These are phyloP conservation scores for Phasia obesa DNA, from an alignment of 2,888 invertebrate species.

Conservation along the genomic window DNA sequence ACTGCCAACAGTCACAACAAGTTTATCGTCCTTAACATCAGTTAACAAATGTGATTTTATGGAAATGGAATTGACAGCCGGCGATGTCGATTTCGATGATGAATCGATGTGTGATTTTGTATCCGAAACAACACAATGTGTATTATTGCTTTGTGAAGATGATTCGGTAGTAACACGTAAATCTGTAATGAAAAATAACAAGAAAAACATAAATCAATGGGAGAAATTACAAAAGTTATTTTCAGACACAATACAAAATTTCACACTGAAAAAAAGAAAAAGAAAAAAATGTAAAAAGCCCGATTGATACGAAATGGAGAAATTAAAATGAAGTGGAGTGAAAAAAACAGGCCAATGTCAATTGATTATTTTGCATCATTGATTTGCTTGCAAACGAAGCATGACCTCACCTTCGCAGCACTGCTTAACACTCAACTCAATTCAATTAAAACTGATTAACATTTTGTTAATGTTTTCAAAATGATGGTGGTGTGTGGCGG, in stretches of 20 bases:
- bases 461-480: conserved; percentile 45
- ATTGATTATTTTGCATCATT: conserved; percentile 61
- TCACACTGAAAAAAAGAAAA: neutral
- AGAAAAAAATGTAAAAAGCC: neutral
- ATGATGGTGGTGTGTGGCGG: too few species aligned
- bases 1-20: conserved; percentile 59
- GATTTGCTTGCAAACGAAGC: conserved; percentile 38
- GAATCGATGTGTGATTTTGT: conserved; percentile 52
- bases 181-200: conserved; percentile 72
- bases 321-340: conserved; percentile 48
- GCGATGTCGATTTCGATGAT: conserved; percentile 71
- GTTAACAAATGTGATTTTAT: conserved; percentile 70
- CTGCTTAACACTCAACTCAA: conserved; percentile 11
- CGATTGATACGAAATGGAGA: neutral
- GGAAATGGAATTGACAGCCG: conserved; percentile 59
- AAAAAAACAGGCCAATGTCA: conserved; percentile 63
- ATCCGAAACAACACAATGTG: conserved; percentile 45
- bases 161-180: conserved; percentile 79
- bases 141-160: conserved; percentile 63
- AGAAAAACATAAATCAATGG: conserved; percentile 13
- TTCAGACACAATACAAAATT: neutral
- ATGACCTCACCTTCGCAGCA: conserved; percentile 36
- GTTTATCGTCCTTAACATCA: conserved; percentile 66
- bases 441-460: conserved; percentile 48
- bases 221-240: conserved; percentile 17